Evolutionary conservation across 2,888 invertebrate genomes (phyloP), one percentile per base, ranked within the genome.

Genomic region (Teleogryllus oceanicus): DNA sequence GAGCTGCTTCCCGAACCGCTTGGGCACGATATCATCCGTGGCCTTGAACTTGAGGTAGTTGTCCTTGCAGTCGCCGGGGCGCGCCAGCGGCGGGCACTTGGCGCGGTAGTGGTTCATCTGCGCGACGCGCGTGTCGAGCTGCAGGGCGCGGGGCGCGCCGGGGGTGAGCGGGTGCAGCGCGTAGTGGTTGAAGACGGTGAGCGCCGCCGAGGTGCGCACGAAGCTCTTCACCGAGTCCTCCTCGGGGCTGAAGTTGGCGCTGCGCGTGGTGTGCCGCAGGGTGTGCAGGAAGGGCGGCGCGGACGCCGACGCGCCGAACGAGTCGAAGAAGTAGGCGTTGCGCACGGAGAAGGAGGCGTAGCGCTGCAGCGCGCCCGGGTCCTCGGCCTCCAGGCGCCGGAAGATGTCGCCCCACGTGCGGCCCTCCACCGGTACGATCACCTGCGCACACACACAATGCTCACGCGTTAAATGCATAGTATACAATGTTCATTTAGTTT

Each of bases 161-260:
- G 76, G 21, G 12, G 37, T 21, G 12, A 76, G 76, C n/a, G 76
- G 76, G 16, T 37, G 76, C 13, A 76, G 76, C 24, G 76, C 76
- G 21, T 24, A 76, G 76, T 76, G 76, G 76, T 76, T 76, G 21
- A 37, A 21, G 76, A 76, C 76, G 76, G 76, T 18, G 21, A 76
- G 24, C 21, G 76, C 76, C 11, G 21, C 76, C 24, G 76, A 20
- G 21, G 76, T 21, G 11, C 76, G n/a, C 76, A 76, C 76, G 76
- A 76, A 24, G 24, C 76, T 76, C 76, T 76, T 76, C n/a, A 24
- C 76, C 10, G 76, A 21, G 76, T 37, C 24, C n/a, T 24, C 24
- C 20, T 16, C 76, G n/a, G 76, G 21, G 21, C 21, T 21, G 21
- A 24, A 20, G 76, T 76, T 18, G 10, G 76, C 76, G 21, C 76